phyloP scores from a whole-genome alignment of 2,113 vertebrate species.

The Prionailurus viverrinus region DNA sequence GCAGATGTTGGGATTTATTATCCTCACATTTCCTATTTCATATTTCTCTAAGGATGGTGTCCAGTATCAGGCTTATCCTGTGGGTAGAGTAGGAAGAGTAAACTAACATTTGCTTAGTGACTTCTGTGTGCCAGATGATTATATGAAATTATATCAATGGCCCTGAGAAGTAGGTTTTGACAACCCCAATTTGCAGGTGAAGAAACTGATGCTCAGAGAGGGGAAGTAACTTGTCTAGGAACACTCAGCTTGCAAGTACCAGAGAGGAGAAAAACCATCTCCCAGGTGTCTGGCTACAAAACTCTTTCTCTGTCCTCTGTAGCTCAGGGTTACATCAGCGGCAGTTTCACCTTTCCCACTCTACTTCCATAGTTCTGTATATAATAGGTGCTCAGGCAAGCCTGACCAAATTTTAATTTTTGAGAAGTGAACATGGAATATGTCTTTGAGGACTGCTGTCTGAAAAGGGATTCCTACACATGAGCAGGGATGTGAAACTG shows the following conservation, averaged over 20 bases:
- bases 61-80: neutral
- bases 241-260: neutral
- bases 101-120: neutral
- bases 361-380: neutral
- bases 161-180: neutral
- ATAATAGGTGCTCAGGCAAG: neutral
- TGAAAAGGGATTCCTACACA: neutral
- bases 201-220: neutral
- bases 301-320: neutral
- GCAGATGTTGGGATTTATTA: conserved; percentile 76
- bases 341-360: neutral
- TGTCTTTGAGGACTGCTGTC: neutral
- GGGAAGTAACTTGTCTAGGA: neutral
- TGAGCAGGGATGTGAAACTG: neutral
- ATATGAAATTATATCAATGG: neutral
- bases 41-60: conserved; percentile 39
- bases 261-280: neutral
- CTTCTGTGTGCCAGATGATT: neutral
- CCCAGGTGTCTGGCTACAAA: neutral
- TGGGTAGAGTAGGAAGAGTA: neutral
- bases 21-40: conserved; percentile 40
- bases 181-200: neutral
- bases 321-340: neutral
- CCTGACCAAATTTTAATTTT: neutral
- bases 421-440: neutral